These are phyloP conservation scores for Periparus ater DNA, from an alignment of 2,797 vertebrate species.

Conservation along the genomic window DNA sequence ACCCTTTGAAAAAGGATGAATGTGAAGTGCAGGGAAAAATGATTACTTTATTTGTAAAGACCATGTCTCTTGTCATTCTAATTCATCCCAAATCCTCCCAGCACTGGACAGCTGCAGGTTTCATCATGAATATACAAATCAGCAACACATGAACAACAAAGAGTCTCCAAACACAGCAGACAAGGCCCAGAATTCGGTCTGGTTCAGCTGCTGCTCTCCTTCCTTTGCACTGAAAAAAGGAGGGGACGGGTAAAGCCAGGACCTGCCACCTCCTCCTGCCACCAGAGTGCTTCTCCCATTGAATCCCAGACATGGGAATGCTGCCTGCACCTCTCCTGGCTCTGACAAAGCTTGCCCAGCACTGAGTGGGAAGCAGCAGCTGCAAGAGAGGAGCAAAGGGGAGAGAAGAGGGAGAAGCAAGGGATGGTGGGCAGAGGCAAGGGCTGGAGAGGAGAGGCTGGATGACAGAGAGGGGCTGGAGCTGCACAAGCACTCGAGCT, in stretches of 20 bases:
- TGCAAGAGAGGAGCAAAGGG: neutral
- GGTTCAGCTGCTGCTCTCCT: neutral
- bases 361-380: accelerated
- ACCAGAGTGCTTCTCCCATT: neutral
- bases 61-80: constrained; percentile 46
- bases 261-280: neutral
- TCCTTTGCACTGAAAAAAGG: neutral
- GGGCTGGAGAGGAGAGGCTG: neutral
- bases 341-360: neutral
- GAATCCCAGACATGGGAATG: neutral
- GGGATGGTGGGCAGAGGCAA: neutral
- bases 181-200: neutral
- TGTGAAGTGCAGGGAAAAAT: constrained; percentile 29
- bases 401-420: neutral
- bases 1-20: constrained; percentile 41
- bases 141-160: constrained; percentile 37
- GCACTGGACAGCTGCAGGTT: constrained; percentile 39
- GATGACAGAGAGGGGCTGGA: neutral
- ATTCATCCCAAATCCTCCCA: constrained; percentile 22
- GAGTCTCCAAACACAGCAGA: neutral
- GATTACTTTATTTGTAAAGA: constrained; percentile 56
- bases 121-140: constrained; percentile 51
- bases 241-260: neutral
- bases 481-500: neutral
- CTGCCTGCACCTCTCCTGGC: neutral